Percentiles rank a stretch among this genome's conserved stretches.
Conservation (phyloP, 2,888 invertebrate species). For the Entomobrya multifasciata region DNA sequence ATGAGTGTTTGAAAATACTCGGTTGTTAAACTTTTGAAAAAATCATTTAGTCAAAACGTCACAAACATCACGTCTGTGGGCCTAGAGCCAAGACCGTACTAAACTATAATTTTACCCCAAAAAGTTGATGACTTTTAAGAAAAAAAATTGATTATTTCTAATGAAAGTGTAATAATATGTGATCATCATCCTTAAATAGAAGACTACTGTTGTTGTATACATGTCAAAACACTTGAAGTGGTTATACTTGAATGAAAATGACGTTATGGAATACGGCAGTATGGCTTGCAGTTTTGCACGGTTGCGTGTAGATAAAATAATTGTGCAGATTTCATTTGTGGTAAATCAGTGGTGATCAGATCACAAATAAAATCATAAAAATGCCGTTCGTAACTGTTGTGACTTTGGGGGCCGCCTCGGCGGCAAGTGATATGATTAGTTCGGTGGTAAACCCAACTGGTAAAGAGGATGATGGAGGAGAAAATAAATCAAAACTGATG, state of each 20-base stretch:
- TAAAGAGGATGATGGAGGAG: constrained; percentile 23
- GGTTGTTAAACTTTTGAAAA: neutral
- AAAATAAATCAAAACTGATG: constrained; percentile 66
- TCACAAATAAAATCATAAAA: no score
- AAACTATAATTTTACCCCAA: neutral
- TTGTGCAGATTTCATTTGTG: no score
- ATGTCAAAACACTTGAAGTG: neutral
- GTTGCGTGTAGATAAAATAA: no score
- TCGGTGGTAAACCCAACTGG: constrained; percentile 72
- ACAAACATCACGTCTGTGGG: no score
- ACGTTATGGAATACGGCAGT: no score
- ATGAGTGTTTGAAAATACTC: neutral
- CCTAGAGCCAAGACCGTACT: no score
- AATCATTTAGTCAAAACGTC: no score
- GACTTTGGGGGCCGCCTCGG: constrained; percentile 77
- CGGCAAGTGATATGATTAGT: constrained; percentile 75
- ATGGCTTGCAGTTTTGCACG: no score
- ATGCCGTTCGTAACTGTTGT: constrained; percentile 80
- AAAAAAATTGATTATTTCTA: constrained; percentile 40
- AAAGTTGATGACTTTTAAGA: neutral
- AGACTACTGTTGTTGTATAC: neutral
- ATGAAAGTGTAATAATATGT: neutral
- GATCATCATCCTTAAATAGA: neutral
- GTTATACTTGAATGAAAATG: neutral
- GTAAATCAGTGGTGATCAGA: no score